Base-by-base conservation (phyloP, 2,797 vertebrate species). In the Malacoctenus gilli region DNA sequence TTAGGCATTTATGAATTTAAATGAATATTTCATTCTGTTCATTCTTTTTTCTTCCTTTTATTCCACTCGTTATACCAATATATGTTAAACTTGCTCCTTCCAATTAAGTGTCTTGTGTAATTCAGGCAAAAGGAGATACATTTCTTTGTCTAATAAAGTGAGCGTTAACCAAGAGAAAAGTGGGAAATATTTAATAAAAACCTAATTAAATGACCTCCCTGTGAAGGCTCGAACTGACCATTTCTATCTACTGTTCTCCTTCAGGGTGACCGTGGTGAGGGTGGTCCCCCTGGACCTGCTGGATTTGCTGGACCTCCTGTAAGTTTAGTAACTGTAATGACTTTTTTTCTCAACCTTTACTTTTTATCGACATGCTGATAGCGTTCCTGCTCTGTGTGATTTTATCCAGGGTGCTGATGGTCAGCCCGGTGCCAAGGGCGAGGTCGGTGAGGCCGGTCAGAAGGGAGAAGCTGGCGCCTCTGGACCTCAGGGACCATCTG, bases 261-360 rank as follows among this genome's bases (percentile, higher is more conserved):
- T 11, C 79, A 98, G 97, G 97, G 96, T 2, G 96, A 99, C 52
- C 96, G 96, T 9, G 97, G 97, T 49, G 96, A 98, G 89, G 82
- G 75, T 0, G 97, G 97, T 22, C 93, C 97, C 68, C 95, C 96
- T 0, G 96, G 97, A 3, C 97, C 97, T 0, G 95, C 96, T 18
- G 97, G 96, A 23, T 99, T 99, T 6, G 95, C 97, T 8, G 97
- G 97, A n/a, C 96, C 97, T 72, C 97, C 96, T 42, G 97, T 98
- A 77, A 95, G 95, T 94, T 74, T 47, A 54, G 23, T 38, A 23
- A 54, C 1, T 5, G 6, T 9, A 5, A 28, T 28, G 25, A 6
- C 6, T 28, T 28, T 28, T 28, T 28, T n/a, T n/a, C 4, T 28
- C 9, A 2, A 28, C 8, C 4, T 28, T 6, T 28, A 28, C 6